phyloP scores from a whole-genome alignment of 2,888 invertebrate species.

The Ganaspis brasiliensis region DNA sequence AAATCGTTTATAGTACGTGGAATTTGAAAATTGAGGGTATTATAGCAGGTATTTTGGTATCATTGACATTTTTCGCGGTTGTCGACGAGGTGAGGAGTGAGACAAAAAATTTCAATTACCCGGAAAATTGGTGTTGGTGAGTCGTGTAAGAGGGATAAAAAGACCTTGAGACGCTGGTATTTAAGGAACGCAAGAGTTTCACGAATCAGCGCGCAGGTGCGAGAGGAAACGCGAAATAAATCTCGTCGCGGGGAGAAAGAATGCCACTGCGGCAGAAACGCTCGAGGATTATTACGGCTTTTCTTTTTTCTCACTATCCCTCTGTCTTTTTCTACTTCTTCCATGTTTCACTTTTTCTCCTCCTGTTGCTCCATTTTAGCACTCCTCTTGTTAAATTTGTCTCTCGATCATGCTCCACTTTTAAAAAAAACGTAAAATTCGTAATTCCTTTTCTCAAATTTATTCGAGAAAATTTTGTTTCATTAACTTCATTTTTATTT shows the following conservation, averaged over 20 bases:
- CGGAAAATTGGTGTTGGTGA: conserved; percentile 59
- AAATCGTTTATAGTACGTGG: too few relatives aligned
- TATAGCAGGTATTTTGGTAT: not conserved
- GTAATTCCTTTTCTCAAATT: not conserved
- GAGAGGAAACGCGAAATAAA: conserved; percentile 74
- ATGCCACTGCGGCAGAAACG: conserved; percentile 61
- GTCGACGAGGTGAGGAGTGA: not conserved
- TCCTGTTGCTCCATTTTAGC: conserved; percentile 30
- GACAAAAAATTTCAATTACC: conserved; percentile 63
- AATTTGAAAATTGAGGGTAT: not conserved
- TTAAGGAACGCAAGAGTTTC: conserved; percentile 67
- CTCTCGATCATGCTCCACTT: not conserved
- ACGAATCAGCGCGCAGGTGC: conserved; percentile 71
- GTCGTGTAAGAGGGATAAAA: conserved; percentile 45
- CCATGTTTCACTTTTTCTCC: conserved; percentile 47
- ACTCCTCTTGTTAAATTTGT: conserved; percentile 21
- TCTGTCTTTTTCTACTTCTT: conserved; percentile 50
- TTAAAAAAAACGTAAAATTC: not conserved
- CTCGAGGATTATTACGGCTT: conserved; percentile 66
- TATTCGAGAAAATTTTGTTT: too few relatives aligned
- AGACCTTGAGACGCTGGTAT: conserved; percentile 53
- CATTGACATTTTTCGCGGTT: not conserved
- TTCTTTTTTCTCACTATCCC: conserved; percentile 53
- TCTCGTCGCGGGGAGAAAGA: conserved; percentile 64
- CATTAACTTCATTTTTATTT: too few relatives aligned